Conservation (phyloP, 2,113 vertebrate species). For the Platichthys flesus region DNA sequence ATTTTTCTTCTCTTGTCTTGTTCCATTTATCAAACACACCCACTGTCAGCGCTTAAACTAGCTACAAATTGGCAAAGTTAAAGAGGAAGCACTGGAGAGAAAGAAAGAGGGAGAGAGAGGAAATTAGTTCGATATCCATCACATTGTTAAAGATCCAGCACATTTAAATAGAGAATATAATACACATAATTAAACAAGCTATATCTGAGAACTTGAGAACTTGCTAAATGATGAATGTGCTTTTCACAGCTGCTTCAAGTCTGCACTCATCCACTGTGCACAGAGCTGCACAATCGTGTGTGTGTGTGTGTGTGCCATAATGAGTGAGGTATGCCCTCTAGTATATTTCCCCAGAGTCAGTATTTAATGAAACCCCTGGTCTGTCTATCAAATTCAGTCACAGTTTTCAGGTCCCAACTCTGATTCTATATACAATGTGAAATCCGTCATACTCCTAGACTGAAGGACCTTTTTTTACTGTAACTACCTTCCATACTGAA, state of each 20-base stretch:
- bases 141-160: not conserved
- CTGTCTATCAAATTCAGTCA: conserved; percentile 60
- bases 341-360: conserved; percentile 62
- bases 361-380: conserved; percentile 60
- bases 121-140: conserved; percentile 6
- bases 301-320: conserved; percentile 9
- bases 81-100: not conserved
- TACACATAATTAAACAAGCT: not conserved
- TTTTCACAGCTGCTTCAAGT: not conserved
- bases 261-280: not conserved
- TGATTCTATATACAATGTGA: conserved; percentile 6
- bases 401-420: conserved; percentile 36
- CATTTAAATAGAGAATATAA: not conserved
- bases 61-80: conserved; percentile 18
- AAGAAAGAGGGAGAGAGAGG: not conserved
- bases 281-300: conserved; percentile 3
- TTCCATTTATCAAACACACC: conserved; percentile 33
- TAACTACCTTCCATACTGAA: not conserved
- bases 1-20: conserved; percentile 50
- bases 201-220: not conserved
- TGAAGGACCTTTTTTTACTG: not conserved
- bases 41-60: conserved; percentile 15
- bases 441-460: conserved; percentile 15
- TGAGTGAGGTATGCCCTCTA: conserved; percentile 44
- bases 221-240: not conserved